phyloP scores from a whole-genome alignment of 2,797 vertebrate genomes.

The Chloroceryle inda region DNA sequence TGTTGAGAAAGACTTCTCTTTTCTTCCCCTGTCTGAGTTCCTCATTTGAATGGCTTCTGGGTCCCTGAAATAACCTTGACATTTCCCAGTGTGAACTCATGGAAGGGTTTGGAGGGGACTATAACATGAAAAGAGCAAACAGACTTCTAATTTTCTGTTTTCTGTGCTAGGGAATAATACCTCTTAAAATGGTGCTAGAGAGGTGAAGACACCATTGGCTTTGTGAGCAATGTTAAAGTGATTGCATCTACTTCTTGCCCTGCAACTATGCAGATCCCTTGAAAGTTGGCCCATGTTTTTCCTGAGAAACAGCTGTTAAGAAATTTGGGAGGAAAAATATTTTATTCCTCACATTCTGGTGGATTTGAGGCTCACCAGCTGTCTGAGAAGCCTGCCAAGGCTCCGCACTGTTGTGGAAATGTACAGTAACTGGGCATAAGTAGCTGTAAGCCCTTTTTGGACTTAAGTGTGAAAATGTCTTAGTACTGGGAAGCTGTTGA shows the following conservation, averaged over 20 bases:
- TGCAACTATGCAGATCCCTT: background rate
- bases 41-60: background rate
- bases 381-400: constrained; percentile 57
- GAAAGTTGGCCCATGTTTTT: constrained; percentile 11
- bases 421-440: constrained; percentile 71
- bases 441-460: constrained; percentile 39
- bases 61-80: background rate
- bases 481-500: constrained; percentile 32
- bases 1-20: background rate
- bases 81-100: background rate
- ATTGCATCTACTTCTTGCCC: background rate
- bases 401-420: constrained; percentile 54
- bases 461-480: constrained; percentile 3
- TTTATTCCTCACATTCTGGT: constrained; percentile 18
- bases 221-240: background rate
- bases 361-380: constrained; percentile 62
- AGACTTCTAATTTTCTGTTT: background rate
- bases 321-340: constrained; percentile 45
- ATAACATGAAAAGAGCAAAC: rapidly evolving
- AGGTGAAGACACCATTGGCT: background rate
- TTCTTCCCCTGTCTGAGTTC: background rate
- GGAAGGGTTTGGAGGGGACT: background rate
- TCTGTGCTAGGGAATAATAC: background rate
- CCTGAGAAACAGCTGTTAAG: constrained; percentile 67
- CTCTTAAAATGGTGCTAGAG: background rate